These are phyloP conservation scores for Pollenia angustigena DNA, from an alignment of 2,888 invertebrate species.

Conservation along the genomic window DNA sequence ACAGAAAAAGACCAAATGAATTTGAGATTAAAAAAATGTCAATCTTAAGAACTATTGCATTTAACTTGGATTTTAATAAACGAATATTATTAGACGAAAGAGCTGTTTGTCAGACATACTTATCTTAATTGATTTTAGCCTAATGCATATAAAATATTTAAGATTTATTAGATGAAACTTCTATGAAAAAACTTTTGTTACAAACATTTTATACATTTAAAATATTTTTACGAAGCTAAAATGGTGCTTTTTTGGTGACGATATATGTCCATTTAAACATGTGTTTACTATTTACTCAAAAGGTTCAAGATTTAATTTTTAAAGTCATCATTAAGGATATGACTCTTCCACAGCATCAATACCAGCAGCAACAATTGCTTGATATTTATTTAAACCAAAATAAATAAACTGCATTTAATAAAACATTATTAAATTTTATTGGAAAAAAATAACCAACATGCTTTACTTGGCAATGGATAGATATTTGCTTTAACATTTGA, in stretches of 20 bases:
- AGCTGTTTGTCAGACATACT: neutral
- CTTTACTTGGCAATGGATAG: conserved; percentile 9
- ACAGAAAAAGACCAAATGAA: neutral
- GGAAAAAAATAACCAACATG: conserved; percentile 12
- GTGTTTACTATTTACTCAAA: conserved; percentile 29
- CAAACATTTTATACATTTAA: too few species aligned
- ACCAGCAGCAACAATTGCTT: conserved; percentile 19
- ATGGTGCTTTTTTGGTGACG: neutral
- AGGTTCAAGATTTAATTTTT: conserved; percentile 44
- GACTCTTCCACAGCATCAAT: neutral
- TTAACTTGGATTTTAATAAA: too few species aligned
- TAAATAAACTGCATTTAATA: conserved; percentile 11
- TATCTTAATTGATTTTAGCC: too few species aligned
- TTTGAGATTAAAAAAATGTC: too few species aligned
- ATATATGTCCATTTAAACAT: neutral
- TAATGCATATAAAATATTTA: too few species aligned
- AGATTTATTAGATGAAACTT: too few species aligned
- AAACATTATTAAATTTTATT: conserved; percentile 46
- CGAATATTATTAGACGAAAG: too few species aligned
- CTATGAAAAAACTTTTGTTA: too few species aligned
- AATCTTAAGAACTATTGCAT: too few species aligned
- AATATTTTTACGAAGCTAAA: neutral
- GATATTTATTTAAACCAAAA: conserved; percentile 5
- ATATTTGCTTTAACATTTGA: too few species aligned
- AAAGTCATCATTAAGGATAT: conserved; percentile 34